Base-by-base conservation (phyloP, 2,888 invertebrate species). In the Perithous albicinctus region DNA sequence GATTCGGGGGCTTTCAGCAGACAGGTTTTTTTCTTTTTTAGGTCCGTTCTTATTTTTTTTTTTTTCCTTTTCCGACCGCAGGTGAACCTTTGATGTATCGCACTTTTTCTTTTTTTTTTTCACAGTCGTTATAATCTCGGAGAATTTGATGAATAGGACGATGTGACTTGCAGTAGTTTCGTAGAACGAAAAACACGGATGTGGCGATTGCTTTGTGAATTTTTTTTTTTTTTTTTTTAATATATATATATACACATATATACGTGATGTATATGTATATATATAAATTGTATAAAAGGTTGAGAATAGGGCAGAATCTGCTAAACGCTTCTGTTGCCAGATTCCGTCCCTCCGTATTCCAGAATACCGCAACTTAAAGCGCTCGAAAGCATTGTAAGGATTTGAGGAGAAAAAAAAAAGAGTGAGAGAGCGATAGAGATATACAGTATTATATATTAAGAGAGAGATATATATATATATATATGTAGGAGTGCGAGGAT, bases 361-460 rank as follows among this genome's bases (percentile, higher is more conserved):
- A 84, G 63, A 75, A 84, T 80, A 51, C 88, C 88, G 89, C 89
- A 89, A 88, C 87, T 91, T n/a, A 88, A 91, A 91, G 91, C 90
- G 88, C 88, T 86, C 89, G 89, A 90, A 90, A 91, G 91, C 91
- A 82, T 85, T 87, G 88, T 86, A 84, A n/a, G 84, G 80, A 51
- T 61, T n/a, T n/a, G n/a, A n/a, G n/a, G n/a, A n/a, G 67, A 56
- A 54, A 29, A 23, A 32, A 20, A 41, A 80, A 38, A 76, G 59
- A 43, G 26, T 38, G 67, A 70, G 43, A 70, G 59, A 73, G 23
- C 78, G 72, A 69, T 72, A 61, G 43, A 63, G 63, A 73, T 70
- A 73, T 70, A 78, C 59, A 48, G 64, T 20, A 26, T 18, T 56
- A 29, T 35, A 29, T 70, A 43, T n/a, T n/a, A n/a, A n/a, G n/a